phyloP scores from a whole-genome alignment of 2,113 vertebrate genomes.

The Myrmecobius fasciatus region DNA sequence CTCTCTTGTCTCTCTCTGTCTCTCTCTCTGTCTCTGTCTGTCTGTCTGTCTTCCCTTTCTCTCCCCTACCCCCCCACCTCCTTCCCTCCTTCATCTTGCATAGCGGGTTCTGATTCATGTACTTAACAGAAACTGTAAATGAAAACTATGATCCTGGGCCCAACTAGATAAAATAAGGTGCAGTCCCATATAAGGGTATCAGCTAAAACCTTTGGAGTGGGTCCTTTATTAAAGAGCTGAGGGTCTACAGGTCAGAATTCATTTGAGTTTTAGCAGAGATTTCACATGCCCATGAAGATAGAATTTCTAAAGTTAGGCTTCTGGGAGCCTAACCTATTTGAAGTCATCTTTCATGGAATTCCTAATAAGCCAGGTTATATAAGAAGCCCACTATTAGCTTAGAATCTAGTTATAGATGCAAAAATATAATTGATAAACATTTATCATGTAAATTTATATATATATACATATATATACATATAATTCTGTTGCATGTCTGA shows the following conservation, averaged over 20 bases:
- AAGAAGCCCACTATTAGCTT: neutral
- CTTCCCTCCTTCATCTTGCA: neutral
- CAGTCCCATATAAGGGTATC: neutral
- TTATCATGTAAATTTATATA: neutral
- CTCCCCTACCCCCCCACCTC: too few species aligned
- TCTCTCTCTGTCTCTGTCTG: too few species aligned
- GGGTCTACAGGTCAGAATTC: neutral
- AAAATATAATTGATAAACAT: neutral
- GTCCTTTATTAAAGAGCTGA: neutral
- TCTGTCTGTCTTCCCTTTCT: neutral
- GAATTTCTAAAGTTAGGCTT: neutral
- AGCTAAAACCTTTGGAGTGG: neutral
- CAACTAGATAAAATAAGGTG: neutral
- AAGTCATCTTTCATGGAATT: neutral
- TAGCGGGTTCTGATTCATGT: neutral
- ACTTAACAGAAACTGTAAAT: neutral
- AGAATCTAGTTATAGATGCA: neutral
- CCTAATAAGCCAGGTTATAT: neutral
- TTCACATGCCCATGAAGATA: neutral
- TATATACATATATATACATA: too few species aligned
- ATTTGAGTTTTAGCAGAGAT: neutral
- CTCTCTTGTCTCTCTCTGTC: fast-evolving
- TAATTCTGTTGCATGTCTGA: neutral
- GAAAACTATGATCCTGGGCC: neutral
- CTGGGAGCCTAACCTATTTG: neutral